Percentiles rank a stretch among this genome's conserved stretches.
These are phyloP conservation scores for Allacma fusca DNA, from an alignment of 2,888 invertebrate species.

Conservation along the genomic window DNA sequence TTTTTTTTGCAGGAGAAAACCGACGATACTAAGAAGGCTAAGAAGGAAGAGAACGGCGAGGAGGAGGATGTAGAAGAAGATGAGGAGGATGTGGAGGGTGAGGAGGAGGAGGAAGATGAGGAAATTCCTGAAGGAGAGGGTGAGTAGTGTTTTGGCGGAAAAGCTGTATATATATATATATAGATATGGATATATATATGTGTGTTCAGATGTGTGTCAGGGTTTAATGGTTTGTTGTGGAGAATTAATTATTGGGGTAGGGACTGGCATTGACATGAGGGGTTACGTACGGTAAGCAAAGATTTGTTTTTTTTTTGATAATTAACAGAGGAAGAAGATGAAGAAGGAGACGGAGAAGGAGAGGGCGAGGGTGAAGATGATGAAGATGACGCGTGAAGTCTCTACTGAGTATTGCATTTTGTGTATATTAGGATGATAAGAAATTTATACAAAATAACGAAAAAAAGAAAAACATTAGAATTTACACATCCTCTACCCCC, in stretches of 20 bases:
- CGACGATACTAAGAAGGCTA: slow-evolving; percentile 79
- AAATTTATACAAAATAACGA: slow-evolving; percentile 42
- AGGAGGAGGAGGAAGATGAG: slow-evolving; percentile 72
- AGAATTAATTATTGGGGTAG: no score
- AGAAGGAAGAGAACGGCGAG: slow-evolving; percentile 80
- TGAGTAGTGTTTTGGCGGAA: slow-evolving; percentile 39
- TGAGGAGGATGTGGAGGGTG: slow-evolving; percentile 71
- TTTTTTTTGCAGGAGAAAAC: slow-evolving; percentile 71
- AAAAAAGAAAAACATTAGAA: slow-evolving; percentile 44
- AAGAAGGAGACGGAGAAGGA: slow-evolving; percentile 72
- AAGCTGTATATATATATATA: background rate
- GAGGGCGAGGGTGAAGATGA: slow-evolving; percentile 73
- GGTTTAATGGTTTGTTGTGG: no score
- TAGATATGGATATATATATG: no score
- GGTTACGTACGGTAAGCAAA: background rate
- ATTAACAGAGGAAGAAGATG: slow-evolving; percentile 64
- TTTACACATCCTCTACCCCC: slow-evolving; percentile 41
- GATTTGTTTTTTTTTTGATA: slow-evolving; percentile 36
- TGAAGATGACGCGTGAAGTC: slow-evolving; percentile 68
- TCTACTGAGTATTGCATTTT: slow-evolving; percentile 53
- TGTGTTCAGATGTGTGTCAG: no score
- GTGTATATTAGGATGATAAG: slow-evolving; percentile 55
- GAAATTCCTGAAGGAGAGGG: slow-evolving; percentile 63
- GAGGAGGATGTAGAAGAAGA: slow-evolving; percentile 74
- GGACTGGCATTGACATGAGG: background rate